Percentiles rank a stretch among this genome's conserved stretches.
These are phyloP conservation scores for Semnopithecus entellus DNA, from an alignment of 2,113 vertebrate genomes.

Conservation along the genomic window DNA sequence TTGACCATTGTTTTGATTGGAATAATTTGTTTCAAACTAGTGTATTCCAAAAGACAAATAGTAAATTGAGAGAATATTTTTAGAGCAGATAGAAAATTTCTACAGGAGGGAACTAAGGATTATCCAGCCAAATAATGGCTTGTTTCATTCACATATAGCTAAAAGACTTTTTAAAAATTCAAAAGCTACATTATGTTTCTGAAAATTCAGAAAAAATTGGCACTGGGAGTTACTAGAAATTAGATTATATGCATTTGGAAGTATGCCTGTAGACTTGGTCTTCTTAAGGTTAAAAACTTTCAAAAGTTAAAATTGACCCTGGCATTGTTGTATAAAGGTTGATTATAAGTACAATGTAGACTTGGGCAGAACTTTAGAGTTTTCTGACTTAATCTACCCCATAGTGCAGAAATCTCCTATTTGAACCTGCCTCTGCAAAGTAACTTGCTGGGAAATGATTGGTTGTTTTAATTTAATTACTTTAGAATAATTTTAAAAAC, in stretches of 20 bases:
- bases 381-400: background rate
- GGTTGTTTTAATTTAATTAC: background rate
- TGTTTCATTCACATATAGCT: background rate
- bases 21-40: background rate
- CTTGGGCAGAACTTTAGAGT: background rate
- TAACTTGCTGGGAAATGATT: background rate
- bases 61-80: background rate
- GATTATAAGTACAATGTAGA: background rate
- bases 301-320: background rate
- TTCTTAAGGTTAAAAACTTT: background rate
- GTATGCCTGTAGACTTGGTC: background rate
- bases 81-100: background rate
- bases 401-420: background rate
- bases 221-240: background rate
- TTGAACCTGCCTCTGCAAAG: background rate
- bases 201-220: constrained; percentile 1
- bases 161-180: background rate
- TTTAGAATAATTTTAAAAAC: constrained; percentile 33
- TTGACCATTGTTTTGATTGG: background rate
- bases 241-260: background rate
- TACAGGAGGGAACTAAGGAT: background rate
- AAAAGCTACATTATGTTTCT: constrained; percentile 27
- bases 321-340: background rate
- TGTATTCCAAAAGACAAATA: constrained; percentile 3
- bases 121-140: background rate